Evolutionary conservation across 2,113 vertebrate genomes (phyloP).

Genomic region (Apaloderma vittatum): DNA sequence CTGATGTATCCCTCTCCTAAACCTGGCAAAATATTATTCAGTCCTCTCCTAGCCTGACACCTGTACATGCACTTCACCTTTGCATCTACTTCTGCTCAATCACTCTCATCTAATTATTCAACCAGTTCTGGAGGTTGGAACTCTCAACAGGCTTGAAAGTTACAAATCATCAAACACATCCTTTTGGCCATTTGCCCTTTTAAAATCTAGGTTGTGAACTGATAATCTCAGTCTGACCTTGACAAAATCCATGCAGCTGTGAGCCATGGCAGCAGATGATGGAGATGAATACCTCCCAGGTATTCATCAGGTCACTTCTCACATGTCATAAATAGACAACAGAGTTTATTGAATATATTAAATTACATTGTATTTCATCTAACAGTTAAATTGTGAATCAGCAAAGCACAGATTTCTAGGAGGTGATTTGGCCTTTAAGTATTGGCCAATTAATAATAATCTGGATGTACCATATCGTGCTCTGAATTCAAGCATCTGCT

Average conservation of each 20-base stretch:
- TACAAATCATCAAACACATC: background rate
- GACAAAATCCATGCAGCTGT: background rate
- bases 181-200: background rate
- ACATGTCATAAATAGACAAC: background rate
- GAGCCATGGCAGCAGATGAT: background rate
- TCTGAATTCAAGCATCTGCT: constrained; percentile 12
- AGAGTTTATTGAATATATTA: background rate
- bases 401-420: background rate
- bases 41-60: background rate
- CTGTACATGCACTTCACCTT: background rate
- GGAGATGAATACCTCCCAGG: background rate
- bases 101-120: background rate
- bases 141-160: background rate
- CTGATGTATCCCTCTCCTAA: background rate
- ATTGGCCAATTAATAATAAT: background rate
- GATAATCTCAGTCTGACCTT: background rate
- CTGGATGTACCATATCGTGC: background rate
- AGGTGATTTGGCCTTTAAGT: background rate
- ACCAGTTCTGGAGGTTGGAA: background rate
- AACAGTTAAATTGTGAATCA: background rate
- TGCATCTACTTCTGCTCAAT: background rate
- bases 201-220: background rate
- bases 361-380: background rate
- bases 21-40: background rate
- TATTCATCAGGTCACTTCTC: background rate